Evolutionary conservation across 2,113 vertebrate genomes (phyloP), one percentile per base, ranked within the genome.

Genomic region (Chauna torquata): DNA sequence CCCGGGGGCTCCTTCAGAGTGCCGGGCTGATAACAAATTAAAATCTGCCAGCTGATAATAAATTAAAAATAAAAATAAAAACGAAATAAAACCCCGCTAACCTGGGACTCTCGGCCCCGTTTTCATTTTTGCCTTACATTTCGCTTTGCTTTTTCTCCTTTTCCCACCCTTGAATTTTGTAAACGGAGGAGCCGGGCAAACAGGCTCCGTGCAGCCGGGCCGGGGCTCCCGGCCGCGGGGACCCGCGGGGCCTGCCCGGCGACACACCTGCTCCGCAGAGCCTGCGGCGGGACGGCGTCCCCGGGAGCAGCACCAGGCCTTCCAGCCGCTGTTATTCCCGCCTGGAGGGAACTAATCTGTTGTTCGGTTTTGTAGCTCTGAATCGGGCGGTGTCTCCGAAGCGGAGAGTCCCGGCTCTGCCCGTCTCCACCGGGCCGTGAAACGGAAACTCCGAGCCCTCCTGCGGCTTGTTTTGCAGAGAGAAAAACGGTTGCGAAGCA

Each of bases 341-440:
- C 47, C 72, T 9, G 0, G 1, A 5, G 6, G 27, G 8, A 59
- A 30, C 61, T 1, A 10, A 65, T 45, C 45, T 1, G 1, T 34
- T 12, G 19, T 34, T 24, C 11, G 9, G 1, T 71, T 93, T 76
- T 47, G 61, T 12, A 44, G n/a, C 3, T 50, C 14, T 52, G 68
- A 64, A 44, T 0, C 40, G 17, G 44, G 42, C 5, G 4, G 8
- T 95, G 92, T 36, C 47, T 78, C 50, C 11, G 6, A 32, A 19
- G 47, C 49, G 12, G n/a, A 50, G 42, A 15, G 32, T 92, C 78
- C 25, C 4, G 1, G 83, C 86, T 80, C 50, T 47, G 24, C 40
- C 47, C 23, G 11, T 45, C 10, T 59, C 38, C 2, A 0, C 18
- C 13, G 25, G 19, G 18, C 49, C 49, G 8, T 16, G 15, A 58